Percentiles rank a stretch among this genome's conserved stretches.
phyloP scores from a whole-genome alignment of 2,888 invertebrate genomes.

The Neoitamus cyanurus region DNA sequence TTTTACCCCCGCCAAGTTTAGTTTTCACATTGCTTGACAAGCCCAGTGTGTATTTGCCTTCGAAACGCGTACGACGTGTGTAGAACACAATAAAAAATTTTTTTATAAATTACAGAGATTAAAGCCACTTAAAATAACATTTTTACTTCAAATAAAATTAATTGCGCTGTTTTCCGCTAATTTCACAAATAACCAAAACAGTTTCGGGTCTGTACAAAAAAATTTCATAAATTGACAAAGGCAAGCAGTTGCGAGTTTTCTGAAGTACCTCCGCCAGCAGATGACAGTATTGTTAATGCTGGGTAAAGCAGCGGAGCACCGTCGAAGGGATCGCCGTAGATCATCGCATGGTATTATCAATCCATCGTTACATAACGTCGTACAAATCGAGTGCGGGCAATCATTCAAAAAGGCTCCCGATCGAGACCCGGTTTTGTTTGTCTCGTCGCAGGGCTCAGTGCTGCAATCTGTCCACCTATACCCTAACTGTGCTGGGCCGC shows the following conservation, averaged over 20 bases:
- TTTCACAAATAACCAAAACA: background rate
- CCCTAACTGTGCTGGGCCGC: background rate
- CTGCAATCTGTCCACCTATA: background rate
- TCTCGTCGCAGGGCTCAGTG: background rate
- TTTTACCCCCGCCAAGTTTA: slow-evolving; percentile 62
- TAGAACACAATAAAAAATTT: slow-evolving; percentile 54
- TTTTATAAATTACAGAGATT: slow-evolving; percentile 47
- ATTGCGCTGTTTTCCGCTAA: slow-evolving; percentile 8
- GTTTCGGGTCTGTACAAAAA: background rate
- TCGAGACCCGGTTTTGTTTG: slow-evolving; percentile 10
- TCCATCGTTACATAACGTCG: slow-evolving; percentile 45
- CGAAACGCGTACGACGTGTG: slow-evolving; percentile 68
- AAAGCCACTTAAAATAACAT: slow-evolving; percentile 35
- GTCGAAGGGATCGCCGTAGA: background rate
- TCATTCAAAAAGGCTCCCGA: slow-evolving; percentile 2
- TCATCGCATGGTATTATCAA: slow-evolving; percentile 43
- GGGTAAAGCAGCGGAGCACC: background rate
- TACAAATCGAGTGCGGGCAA: slow-evolving; percentile 39
- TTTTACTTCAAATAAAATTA: slow-evolving; percentile 43
- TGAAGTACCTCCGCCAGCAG: background rate
- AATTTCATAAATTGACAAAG: background rate
- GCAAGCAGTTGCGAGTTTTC: background rate
- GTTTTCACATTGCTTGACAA: slow-evolving; percentile 64
- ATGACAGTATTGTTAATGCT: slow-evolving; percentile 36
- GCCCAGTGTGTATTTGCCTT: slow-evolving; percentile 68